Conservation (phyloP, 1,140 invertebrate genomes). For the Drosophila yakuba region DNA sequence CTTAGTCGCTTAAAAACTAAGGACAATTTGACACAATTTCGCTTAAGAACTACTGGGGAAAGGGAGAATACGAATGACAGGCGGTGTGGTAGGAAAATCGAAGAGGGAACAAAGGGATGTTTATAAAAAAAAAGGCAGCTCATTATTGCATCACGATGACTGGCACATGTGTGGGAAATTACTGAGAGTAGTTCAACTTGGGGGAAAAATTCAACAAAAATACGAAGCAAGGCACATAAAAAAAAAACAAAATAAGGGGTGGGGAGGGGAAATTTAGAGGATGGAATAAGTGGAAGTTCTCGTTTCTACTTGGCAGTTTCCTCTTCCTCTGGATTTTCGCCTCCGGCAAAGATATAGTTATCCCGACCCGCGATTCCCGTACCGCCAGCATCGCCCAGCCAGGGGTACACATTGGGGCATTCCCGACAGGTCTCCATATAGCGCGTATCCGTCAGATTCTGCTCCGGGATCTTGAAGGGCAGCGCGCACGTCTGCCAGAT, state of each 20-base stretch:
- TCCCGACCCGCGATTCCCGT: constrained; percentile 91
- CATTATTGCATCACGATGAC: constrained; percentile 54
- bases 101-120: constrained; percentile 4
- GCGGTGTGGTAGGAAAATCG: background rate
- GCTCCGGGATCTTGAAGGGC: constrained; percentile 90
- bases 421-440: constrained; percentile 95
- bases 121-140: constrained; percentile 12
- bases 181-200: constrained; percentile 14
- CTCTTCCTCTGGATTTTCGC: background rate
- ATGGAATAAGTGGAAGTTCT: background rate
- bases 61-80: constrained; percentile 1
- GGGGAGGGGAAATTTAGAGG: too few relatives aligned
- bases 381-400: constrained; percentile 91
- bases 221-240: background rate
- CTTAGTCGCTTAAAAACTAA: constrained; percentile 57
- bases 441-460: constrained; percentile 91
- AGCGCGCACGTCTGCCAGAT: constrained; percentile 93
- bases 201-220: constrained; percentile 7
- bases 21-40: constrained; percentile 72
- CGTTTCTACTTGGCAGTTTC: constrained; percentile 4
- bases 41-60: constrained; percentile 55
- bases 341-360: constrained; percentile 88
- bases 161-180: constrained; percentile 46
- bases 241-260: background rate
- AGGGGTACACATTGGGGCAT: constrained; percentile 90